Conservation (phyloP, 1,140 invertebrate species). For the Drosophila guanche region DNA sequence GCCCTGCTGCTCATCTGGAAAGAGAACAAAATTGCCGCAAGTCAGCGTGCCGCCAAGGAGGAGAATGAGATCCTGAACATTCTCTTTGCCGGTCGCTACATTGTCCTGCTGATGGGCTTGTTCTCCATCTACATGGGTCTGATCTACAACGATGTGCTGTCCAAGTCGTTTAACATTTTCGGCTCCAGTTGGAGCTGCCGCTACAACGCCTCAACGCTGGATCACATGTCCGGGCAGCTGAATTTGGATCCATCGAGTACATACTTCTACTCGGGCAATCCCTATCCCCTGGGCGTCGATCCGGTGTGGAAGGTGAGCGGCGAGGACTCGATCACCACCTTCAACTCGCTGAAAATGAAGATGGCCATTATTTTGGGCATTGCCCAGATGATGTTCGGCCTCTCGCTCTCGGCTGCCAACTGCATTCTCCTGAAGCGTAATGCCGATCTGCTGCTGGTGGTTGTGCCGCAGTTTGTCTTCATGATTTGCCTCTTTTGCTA, state of each 20-base stretch:
- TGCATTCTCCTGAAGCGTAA: conserved; percentile 91
- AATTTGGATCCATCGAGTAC: conserved; percentile 92
- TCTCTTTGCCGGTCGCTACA: conserved; percentile 98
- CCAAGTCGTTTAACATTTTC: conserved; percentile 97
- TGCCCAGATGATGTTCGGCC: conserved; percentile 97
- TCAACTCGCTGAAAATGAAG: conserved; percentile 99
- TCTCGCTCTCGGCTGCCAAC: conserved; percentile 94
- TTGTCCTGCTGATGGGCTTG: conserved; percentile 97
- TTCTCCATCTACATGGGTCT: conserved; percentile 99
- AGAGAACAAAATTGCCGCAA: conserved; percentile 88
- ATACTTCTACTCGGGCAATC: conserved; percentile 77
- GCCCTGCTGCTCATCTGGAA: conserved; percentile 87
- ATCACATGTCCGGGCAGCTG: conserved; percentile 83
- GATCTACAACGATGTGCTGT: conserved; percentile 98
- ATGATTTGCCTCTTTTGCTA: conserved; percentile 95
- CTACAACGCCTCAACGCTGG: conserved; percentile 85
- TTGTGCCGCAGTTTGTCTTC: conserved; percentile 96
- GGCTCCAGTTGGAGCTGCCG: conserved; percentile 93
- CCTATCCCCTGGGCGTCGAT: conserved; percentile 86
- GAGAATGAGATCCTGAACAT: conserved; percentile 97
- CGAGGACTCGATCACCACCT: conserved; percentile 97
- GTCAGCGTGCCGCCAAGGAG: conserved; percentile 88
- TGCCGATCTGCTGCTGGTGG: conserved; percentile 94
- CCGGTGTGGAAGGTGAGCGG: conserved; percentile 94
- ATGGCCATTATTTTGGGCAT: conserved; percentile 98